phyloP scores from a whole-genome alignment of 2,797 vertebrate genomes.

The Anguilla anguilla region DNA sequence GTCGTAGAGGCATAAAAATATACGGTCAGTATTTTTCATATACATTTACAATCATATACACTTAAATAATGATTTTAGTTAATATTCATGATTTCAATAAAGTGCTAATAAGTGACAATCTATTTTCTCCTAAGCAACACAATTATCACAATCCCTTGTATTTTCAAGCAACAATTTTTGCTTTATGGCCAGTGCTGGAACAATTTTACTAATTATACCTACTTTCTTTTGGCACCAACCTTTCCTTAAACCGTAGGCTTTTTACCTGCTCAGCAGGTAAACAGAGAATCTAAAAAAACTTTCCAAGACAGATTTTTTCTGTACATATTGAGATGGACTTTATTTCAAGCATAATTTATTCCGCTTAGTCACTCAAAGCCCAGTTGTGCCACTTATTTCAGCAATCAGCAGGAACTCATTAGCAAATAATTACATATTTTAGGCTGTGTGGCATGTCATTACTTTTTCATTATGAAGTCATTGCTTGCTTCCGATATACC shows the following conservation, averaged over 20 bases:
- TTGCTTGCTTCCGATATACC: neutral
- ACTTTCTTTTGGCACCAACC: neutral
- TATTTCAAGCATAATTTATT: neutral
- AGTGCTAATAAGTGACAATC: too few species aligned
- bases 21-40: too few species aligned
- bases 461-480: slow-evolving; percentile 35
- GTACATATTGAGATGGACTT: too few species aligned
- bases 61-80: too few species aligned
- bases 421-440: slow-evolving; percentile 1
- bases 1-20: too few species aligned
- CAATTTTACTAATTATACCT: neutral
- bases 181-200: neutral
- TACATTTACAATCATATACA: too few species aligned
- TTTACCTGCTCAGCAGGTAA: neutral
- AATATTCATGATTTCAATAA: too few species aligned
- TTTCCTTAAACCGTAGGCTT: too few species aligned
- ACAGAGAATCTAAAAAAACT: neutral
- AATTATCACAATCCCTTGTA: neutral
- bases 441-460: slow-evolving; percentile 21
- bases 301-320: neutral
- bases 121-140: neutral
- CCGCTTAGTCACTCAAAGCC: neutral
- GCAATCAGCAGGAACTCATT: neutral
- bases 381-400: neutral
- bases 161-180: neutral